A percentile compares a stretch with the other conserved stretches of the same genome.
phyloP scores from a whole-genome alignment of 1,140 invertebrate genomes.

The Euschistus heros region DNA sequence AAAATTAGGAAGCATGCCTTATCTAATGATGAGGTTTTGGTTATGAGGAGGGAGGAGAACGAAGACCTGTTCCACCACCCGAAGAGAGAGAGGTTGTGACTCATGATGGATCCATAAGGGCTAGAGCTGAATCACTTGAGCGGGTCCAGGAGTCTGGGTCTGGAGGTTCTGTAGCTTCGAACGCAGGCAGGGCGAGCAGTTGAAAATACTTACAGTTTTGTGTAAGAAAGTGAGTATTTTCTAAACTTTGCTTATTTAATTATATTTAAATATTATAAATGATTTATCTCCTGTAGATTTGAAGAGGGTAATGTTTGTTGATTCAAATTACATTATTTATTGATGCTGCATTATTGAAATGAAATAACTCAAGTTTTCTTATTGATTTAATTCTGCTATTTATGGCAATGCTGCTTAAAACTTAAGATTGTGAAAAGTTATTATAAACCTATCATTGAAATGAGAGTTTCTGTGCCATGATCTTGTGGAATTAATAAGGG shows the following conservation, averaged over 20 bases:
- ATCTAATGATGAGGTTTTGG: slow-evolving; percentile 2
- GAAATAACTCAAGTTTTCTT: too few relatives aligned
- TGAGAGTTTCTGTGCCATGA: too few relatives aligned
- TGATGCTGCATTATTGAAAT: too few relatives aligned
- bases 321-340: too few relatives aligned
- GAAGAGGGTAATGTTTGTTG: too few relatives aligned
- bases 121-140: slow-evolving; percentile 54
- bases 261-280: neutral
- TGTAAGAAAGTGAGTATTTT: slow-evolving; percentile 39
- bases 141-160: slow-evolving; percentile 40
- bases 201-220: slow-evolving; percentile 64
- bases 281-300: neutral
- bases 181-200: slow-evolving; percentile 49
- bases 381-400: too few relatives aligned
- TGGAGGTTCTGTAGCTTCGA: slow-evolving; percentile 38
- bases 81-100: slow-evolving; percentile 36
- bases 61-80: slow-evolving; percentile 28
- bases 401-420: too few relatives aligned
- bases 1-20: slow-evolving; percentile 9
- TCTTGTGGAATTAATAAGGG: too few relatives aligned
- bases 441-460: too few relatives aligned
- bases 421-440: too few relatives aligned
- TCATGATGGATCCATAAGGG: slow-evolving; percentile 54
- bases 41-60: neutral
- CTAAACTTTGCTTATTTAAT: slow-evolving; percentile 11